These are phyloP conservation scores for Agapetus fuscipes DNA, from an alignment of 2,888 invertebrate genomes.

Conservation along the genomic window DNA sequence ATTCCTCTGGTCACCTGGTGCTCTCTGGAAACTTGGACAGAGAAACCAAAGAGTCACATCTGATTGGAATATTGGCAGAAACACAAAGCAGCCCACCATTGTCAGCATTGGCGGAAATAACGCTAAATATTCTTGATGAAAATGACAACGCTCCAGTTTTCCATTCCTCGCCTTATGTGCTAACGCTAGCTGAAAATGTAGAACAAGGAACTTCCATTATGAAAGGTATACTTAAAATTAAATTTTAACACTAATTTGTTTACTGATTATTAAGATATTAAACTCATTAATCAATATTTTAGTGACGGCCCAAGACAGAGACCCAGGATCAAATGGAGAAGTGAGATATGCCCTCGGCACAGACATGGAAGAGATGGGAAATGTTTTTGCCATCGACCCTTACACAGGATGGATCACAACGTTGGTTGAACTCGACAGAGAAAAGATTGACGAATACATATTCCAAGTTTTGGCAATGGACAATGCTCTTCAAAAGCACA, in stretches of 20 bases:
- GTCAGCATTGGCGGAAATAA: constrained; percentile 60
- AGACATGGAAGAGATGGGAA: constrained; percentile 50
- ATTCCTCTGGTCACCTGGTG: constrained; percentile 63
- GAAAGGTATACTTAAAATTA: constrained; percentile 41
- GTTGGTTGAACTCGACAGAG: constrained; percentile 63
- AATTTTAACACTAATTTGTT: not conserved
- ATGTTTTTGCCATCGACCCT: constrained; percentile 75
- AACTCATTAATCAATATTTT: too few relatives aligned
- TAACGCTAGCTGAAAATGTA: constrained; percentile 73
- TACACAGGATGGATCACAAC: constrained; percentile 83
- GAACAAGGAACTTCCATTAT: constrained; percentile 67
- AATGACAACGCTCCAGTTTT: constrained; percentile 86
- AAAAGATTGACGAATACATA: constrained; percentile 64
- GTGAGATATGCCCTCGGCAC: constrained; percentile 70
- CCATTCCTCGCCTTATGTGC: constrained; percentile 71
- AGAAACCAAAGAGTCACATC: constrained; percentile 58
- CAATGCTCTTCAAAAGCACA: constrained; percentile 59
- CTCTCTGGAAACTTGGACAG: constrained; percentile 67
- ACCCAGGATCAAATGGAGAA: constrained; percentile 77
- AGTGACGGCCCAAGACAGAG: constrained; percentile 48
- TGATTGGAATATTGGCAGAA: constrained; percentile 62
- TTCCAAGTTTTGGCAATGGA: constrained; percentile 71
- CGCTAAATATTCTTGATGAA: constrained; percentile 74
- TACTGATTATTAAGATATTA: too few relatives aligned
- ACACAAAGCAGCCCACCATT: constrained; percentile 63